Percentiles rank a stretch among this genome's conserved stretches.
These are phyloP conservation scores for Tuta absoluta DNA, from an alignment of 2,888 invertebrate species.

Conservation along the genomic window DNA sequence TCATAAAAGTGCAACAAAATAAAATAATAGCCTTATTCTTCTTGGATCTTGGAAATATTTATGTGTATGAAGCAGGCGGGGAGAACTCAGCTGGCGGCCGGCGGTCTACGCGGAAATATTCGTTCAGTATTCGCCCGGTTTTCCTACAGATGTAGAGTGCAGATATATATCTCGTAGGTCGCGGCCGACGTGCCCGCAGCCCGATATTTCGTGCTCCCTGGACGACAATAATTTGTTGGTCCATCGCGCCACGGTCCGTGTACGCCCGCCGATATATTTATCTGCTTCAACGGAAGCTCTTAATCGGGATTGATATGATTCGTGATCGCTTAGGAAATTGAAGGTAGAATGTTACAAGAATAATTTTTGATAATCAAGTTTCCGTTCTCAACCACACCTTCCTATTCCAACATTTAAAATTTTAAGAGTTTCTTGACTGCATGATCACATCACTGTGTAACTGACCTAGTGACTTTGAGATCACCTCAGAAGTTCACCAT, in stretches of 20 bases:
- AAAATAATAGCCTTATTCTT: constrained; percentile 20
- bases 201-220: constrained; percentile 73
- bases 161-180: constrained; percentile 61
- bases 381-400: no score
- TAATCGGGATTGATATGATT: constrained; percentile 58
- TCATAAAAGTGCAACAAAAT: constrained; percentile 24
- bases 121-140: constrained; percentile 41
- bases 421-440: no score
- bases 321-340: constrained; percentile 42
- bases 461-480: no score
- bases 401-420: no score
- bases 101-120: constrained; percentile 34
- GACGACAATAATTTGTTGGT: constrained; percentile 77
- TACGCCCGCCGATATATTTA: constrained; percentile 66
- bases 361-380: no score
- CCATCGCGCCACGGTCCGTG: constrained; percentile 63
- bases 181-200: constrained; percentile 53
- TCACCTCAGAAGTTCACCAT: no score
- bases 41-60: constrained; percentile 39
- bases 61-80: constrained; percentile 35
- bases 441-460: no score
- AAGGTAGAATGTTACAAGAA: background rate
- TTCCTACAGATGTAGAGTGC: constrained; percentile 48
- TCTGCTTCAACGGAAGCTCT: constrained; percentile 62
- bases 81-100: constrained; percentile 32